Evolutionary conservation across 2,888 invertebrate genomes (phyloP).

Genomic region (Chalcis sispes): DNA sequence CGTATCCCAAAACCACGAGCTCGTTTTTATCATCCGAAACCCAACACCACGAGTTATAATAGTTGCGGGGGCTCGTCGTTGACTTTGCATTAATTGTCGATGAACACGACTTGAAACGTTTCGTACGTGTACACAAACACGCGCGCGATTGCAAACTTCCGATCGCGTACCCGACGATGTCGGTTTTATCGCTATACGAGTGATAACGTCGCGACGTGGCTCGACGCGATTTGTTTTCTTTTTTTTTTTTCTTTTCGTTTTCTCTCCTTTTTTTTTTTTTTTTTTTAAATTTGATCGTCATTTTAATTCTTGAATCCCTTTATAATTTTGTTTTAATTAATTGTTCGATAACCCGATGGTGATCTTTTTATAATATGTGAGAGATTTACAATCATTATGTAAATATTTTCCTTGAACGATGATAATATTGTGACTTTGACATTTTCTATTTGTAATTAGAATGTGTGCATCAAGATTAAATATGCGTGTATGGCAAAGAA

Average conservation of each 20-base stretch:
- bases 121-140: background rate
- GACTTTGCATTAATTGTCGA: constrained; percentile 8
- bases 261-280: too few relatives aligned
- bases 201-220: constrained; percentile 27
- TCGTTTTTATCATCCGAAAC: constrained; percentile 16
- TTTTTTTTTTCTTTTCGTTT: background rate
- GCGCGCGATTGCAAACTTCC: constrained; percentile 15
- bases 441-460: too few relatives aligned
- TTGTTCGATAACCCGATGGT: too few relatives aligned
- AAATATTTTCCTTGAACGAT: too few relatives aligned
- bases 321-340: too few relatives aligned
- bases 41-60: constrained; percentile 27
- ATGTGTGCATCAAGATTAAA: too few relatives aligned
- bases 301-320: too few relatives aligned
- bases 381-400: too few relatives aligned
- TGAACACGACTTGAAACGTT: background rate
- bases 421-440: too few relatives aligned
- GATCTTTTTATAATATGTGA: too few relatives aligned
- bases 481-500: too few relatives aligned
- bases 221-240: constrained; percentile 9
- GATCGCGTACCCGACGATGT: constrained; percentile 21
- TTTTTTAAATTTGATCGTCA: background rate
- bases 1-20: background rate
- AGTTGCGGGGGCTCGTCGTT: constrained; percentile 42
- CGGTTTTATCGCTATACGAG: constrained; percentile 36